Conservation (phyloP, 2,113 vertebrate genomes). For the Acanthisitta chloris region DNA sequence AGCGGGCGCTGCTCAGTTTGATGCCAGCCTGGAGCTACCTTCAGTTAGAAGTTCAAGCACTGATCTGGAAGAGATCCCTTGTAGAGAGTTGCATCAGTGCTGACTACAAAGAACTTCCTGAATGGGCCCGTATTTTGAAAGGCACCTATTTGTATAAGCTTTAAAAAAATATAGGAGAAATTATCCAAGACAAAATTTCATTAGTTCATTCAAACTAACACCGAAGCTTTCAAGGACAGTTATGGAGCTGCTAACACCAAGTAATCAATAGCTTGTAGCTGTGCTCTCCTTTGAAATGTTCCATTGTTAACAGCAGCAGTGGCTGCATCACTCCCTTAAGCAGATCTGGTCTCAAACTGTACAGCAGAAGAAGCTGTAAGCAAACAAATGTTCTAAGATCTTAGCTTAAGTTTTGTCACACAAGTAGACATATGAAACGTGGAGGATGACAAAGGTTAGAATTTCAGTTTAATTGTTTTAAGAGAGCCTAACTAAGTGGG, state of each 20-base stretch:
- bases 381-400: not conserved
- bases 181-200: not conserved
- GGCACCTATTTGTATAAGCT: not conserved
- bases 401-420: not conserved
- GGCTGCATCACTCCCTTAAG: not conserved
- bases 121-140: not conserved
- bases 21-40: not conserved
- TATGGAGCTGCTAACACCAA: not conserved
- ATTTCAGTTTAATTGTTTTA: not conserved
- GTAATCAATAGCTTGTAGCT: not conserved
- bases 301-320: not conserved
- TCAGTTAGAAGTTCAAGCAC: not conserved
- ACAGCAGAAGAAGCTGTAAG: not conserved
- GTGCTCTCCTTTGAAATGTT: not conserved
- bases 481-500: not conserved
- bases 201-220: not conserved
- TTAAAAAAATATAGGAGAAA: not conserved
- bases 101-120: not conserved
- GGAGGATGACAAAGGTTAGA: not conserved
- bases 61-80: not conserved
- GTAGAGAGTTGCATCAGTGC: not conserved
- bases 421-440: fast-evolving
- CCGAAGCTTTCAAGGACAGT: not conserved
- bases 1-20: not conserved
- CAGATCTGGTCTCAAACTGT: not conserved